Percentiles rank a stretch among this genome's conserved stretches.
Conservation (phyloP, 1,140 invertebrate species). For the Euwallacea similis region DNA sequence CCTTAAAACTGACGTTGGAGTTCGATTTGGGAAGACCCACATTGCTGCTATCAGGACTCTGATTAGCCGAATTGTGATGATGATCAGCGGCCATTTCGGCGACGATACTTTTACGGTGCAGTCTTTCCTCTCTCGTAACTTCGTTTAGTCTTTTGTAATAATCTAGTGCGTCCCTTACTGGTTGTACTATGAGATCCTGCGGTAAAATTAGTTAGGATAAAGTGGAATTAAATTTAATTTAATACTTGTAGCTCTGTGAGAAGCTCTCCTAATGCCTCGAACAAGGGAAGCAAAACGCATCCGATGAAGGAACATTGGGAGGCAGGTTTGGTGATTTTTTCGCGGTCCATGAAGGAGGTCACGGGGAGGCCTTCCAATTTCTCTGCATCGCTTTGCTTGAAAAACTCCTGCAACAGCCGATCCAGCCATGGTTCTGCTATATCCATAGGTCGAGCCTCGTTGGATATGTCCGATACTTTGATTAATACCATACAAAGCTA, state of each 20-base stretch:
- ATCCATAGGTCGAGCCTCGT: slow-evolving; percentile 82
- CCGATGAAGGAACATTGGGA: slow-evolving; percentile 87
- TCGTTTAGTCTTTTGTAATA: slow-evolving; percentile 65
- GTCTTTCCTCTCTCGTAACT: slow-evolving; percentile 63
- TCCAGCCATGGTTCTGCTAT: slow-evolving; percentile 86
- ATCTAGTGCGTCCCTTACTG: slow-evolving; percentile 63
- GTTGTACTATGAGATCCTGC: slow-evolving; percentile 58
- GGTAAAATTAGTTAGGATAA: slow-evolving; percentile 1
- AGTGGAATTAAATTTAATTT: background rate
- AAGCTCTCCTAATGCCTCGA: slow-evolving; percentile 73
- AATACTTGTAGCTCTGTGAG: slow-evolving; percentile 69
- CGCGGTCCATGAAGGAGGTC: slow-evolving; percentile 88
- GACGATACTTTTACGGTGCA: slow-evolving; percentile 64
- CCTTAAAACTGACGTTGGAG: slow-evolving; percentile 59
- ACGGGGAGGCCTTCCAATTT: slow-evolving; percentile 83
- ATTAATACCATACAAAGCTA: slow-evolving; percentile 84
- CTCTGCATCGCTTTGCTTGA: slow-evolving; percentile 81
- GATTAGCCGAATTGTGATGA: slow-evolving; percentile 49
- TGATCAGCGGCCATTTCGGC: slow-evolving; percentile 47
- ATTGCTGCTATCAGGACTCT: slow-evolving; percentile 46
- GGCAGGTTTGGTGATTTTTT: slow-evolving; percentile 84
- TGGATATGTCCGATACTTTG: slow-evolving; percentile 86
- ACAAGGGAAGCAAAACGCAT: slow-evolving; percentile 77
- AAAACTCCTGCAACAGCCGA: slow-evolving; percentile 76
- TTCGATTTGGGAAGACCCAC: slow-evolving; percentile 57